Conservation (phyloP, 2,888 invertebrate species). For the Aphodius sticticus region DNA sequence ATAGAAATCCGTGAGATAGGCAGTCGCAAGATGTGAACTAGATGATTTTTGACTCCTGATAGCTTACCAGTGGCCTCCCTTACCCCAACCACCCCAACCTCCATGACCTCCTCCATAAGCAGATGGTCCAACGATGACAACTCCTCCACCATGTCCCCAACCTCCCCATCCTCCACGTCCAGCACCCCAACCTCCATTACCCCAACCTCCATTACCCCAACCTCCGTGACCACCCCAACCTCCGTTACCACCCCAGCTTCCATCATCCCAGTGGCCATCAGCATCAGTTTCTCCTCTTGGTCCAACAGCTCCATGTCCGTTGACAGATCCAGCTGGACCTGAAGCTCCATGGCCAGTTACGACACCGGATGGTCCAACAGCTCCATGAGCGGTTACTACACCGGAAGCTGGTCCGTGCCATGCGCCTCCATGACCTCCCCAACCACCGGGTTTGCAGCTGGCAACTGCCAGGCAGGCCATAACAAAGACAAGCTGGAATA, state of each 20-base stretch:
- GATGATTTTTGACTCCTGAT: not conserved
- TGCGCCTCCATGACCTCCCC: not conserved
- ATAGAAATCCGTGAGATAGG: not conserved
- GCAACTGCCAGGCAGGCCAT: slow-evolving; percentile 7
- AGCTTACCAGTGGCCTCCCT: not conserved
- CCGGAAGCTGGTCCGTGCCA: not conserved
- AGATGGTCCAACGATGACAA: slow-evolving; percentile 11
- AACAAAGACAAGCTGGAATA: slow-evolving; percentile 14
- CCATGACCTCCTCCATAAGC: slow-evolving; percentile 31
- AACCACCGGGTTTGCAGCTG: slow-evolving; percentile 5
- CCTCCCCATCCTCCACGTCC: slow-evolving; percentile 10
- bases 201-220: not conserved
- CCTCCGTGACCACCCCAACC: slow-evolving; percentile 6
- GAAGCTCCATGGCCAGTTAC: slow-evolving; percentile 17
- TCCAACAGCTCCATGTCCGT: slow-evolving; percentile 24
- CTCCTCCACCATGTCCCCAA: slow-evolving; percentile 6
- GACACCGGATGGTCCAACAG: slow-evolving; percentile 9
- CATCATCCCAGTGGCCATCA: slow-evolving; percentile 8
- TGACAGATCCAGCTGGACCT: slow-evolving; percentile 8
- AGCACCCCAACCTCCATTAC: slow-evolving; percentile 11
- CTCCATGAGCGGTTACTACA: not conserved
- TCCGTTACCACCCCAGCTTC: not conserved
- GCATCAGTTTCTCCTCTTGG: slow-evolving; percentile 14
- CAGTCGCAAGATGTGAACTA: not conserved
- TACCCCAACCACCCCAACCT: slow-evolving; percentile 15